Evolutionary conservation across 2,888 invertebrate species (phyloP).

Genomic region (Dynastes grantii): DNA sequence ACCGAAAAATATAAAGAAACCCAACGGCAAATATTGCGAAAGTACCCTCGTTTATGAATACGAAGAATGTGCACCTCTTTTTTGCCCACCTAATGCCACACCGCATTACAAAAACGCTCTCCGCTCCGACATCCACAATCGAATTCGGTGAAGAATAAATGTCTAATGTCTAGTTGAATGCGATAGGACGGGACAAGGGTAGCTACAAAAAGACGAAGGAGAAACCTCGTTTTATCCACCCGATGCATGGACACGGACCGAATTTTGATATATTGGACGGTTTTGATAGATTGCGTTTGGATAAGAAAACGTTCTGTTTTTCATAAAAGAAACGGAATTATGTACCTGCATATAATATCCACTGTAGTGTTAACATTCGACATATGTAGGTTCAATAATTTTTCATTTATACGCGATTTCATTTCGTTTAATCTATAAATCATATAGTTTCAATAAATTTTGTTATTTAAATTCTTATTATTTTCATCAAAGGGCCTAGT

Average conservation of each 20-base stretch:
- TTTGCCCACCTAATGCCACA: neutral
- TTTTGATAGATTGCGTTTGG: constrained; percentile 9
- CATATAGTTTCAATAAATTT: too few relatives aligned
- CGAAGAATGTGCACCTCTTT: neutral
- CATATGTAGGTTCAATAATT: too few relatives aligned
- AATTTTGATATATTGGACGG: constrained; percentile 22
- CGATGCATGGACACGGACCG: neutral
- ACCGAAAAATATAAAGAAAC: too few relatives aligned
- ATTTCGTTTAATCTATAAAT: too few relatives aligned
- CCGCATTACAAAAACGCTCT: neutral
- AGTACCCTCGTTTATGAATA: too few relatives aligned
- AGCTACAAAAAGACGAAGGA: neutral
- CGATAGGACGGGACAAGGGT: neutral
- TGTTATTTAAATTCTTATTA: too few relatives aligned
- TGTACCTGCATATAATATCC: neutral
- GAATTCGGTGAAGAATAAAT: constrained; percentile 31
- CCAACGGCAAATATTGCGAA: too few relatives aligned
- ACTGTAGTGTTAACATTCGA: neutral
- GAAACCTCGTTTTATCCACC: constrained; percentile 1
- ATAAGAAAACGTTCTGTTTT: constrained; percentile 2
- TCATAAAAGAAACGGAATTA: neutral
- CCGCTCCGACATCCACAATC: neutral
- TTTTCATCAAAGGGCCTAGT: too few relatives aligned
- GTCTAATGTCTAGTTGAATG: constrained; percentile 16
- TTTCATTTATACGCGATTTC: too few relatives aligned